Evolutionary conservation across 2,888 invertebrate species (phyloP), one percentile per base, ranked within the genome.

Genomic region (Brenthis daphne): DNA sequence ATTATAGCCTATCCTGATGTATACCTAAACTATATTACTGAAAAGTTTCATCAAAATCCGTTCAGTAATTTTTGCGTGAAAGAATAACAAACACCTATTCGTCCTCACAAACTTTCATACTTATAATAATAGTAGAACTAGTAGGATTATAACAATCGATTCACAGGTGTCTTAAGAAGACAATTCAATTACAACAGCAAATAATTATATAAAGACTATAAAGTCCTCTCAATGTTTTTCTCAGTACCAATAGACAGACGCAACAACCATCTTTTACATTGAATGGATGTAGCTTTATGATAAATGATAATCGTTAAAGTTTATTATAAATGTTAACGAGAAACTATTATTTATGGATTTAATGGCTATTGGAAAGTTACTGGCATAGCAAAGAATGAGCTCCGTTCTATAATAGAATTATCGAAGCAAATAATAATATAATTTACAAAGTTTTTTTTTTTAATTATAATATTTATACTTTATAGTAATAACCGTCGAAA

Each of bases 221-320:
- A 29, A 60, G 50, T 48, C 29, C 11, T 16, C 14, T 33, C 33
- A 50, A 16, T 33, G 50, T 29, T 5, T 60, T 29, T 29, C 60
- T 60, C 37, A 43, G 11, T 12, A 60, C 11, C 2, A 50, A 33
- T 29, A 29, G 11, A 60, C 29, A 48, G 50, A 60, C 50, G 11
- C 50, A 60, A 60, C 29, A 60, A 29, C 60, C 33, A 50, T 60
- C 12, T 60, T 48, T 60, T 50, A 60, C 29, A 60, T 58, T 53
- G 16, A 54, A 66, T 66, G 58, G 53, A 47, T 29, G 29, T 58
- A 58, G 47, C 53, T 51, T 47, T 66, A 58, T 58, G 65, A 58
- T 58, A 66, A 58, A 66, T 50, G 60, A 33, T 60, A 60, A 60
- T 60, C 60, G 60, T n/a, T 60, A 50, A 60, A 60, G 14, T 60